Conservation (phyloP, 2,113 vertebrate species). For the Scartelaos histophorus region DNA sequence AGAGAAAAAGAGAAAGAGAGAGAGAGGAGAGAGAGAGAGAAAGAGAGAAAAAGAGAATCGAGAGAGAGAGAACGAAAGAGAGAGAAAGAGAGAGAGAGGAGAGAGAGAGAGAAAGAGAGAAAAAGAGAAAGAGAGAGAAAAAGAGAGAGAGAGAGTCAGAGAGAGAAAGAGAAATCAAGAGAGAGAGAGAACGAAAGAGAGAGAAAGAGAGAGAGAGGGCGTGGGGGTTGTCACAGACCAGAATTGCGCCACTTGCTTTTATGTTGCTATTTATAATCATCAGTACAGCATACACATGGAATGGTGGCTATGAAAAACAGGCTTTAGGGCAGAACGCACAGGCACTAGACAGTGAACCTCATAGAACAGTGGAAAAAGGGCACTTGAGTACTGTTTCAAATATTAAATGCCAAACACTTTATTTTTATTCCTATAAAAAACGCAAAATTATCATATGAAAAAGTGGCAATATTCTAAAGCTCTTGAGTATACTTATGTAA, state of each 20-base stretch:
- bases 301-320: slow-evolving; percentile 69
- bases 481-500: slow-evolving; percentile 53
- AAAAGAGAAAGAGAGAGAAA: slow-evolving; percentile 39
- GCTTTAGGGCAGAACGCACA: slow-evolving; percentile 62
- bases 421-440: not conserved
- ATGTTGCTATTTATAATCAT: slow-evolving; percentile 82
- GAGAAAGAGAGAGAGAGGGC: slow-evolving; percentile 51
- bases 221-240: slow-evolving; percentile 79
- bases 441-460: not conserved
- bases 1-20: slow-evolving; percentile 12
- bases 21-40: slow-evolving; percentile 42
- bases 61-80: no score
- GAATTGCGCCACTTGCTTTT: slow-evolving; percentile 82
- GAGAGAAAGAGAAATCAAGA: slow-evolving; percentile 8
- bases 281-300: slow-evolving; percentile 69
- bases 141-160: slow-evolving; percentile 39
- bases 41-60: slow-evolving; percentile 34
- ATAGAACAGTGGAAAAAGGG: slow-evolving; percentile 38
- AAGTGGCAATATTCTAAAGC: slow-evolving; percentile 29
- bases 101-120: slow-evolving; percentile 50
- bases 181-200: not conserved
- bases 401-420: slow-evolving; percentile 10
- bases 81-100: slow-evolving; percentile 38
- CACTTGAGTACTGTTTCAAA: slow-evolving; percentile 31
- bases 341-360: slow-evolving; percentile 44